Conservation (phyloP, 2,888 invertebrate species). For the Scaptomyza cyrtandrae region DNA sequence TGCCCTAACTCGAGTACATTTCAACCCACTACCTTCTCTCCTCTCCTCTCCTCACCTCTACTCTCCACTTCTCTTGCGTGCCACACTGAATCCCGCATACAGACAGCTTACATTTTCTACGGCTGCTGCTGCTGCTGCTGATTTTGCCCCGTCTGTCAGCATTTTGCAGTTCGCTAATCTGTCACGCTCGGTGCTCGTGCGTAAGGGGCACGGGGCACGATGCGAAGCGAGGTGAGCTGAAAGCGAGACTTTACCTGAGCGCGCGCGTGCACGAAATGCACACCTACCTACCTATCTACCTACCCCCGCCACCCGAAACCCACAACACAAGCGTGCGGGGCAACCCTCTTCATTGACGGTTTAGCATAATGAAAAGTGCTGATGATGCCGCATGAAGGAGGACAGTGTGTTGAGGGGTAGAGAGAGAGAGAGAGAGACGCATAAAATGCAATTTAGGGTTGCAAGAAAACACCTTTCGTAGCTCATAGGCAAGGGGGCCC, state of each 20-base stretch:
- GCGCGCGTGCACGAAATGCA: constrained; percentile 37
- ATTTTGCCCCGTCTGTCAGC: constrained; percentile 70
- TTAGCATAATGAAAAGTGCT: constrained; percentile 79
- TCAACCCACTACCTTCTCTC: no score
- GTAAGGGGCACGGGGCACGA: background rate
- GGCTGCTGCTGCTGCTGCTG: constrained; percentile 1
- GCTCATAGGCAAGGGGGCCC: constrained; percentile 20
- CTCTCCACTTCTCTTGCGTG: background rate
- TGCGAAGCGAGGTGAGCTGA: background rate
- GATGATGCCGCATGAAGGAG: constrained; percentile 56
- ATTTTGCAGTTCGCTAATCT: constrained; percentile 71
- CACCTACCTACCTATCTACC: constrained; percentile 25
- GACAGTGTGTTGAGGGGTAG: constrained; percentile 11
- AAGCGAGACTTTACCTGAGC: constrained; percentile 59
- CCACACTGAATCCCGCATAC: constrained; percentile 50
- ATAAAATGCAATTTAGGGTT: constrained; percentile 79
- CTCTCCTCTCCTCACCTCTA: background rate
- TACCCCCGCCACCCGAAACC: constrained; percentile 9
- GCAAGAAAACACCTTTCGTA: constrained; percentile 73
- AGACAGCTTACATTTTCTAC: constrained; percentile 49
- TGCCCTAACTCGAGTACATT: constrained; percentile 32
- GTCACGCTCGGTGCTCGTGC: constrained; percentile 63
- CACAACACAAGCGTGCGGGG: constrained; percentile 3
- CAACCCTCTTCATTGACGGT: constrained; percentile 78
- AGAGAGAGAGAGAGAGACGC: background rate